Evolutionary conservation across 2,888 invertebrate species (phyloP).

Genomic region (Polydrusus tereticollis): DNA sequence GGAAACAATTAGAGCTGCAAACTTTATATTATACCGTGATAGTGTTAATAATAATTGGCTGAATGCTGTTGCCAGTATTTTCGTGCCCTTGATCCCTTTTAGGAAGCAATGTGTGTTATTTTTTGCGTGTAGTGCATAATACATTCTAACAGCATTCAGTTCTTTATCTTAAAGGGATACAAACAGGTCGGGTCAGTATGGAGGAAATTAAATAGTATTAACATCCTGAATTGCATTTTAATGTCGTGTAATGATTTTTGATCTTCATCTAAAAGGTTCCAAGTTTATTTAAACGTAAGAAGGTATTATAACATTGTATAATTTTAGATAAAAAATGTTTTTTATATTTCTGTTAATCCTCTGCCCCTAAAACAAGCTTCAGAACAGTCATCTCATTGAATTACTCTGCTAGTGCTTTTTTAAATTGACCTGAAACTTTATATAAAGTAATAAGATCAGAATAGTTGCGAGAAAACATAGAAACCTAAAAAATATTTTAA

Average conservation of each 20-base stretch:
- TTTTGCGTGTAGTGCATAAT: conserved; percentile 66
- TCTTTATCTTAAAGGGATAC: conserved; percentile 45
- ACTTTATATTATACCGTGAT: neutral
- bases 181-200: conserved; percentile 7
- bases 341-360: neutral
- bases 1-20: neutral
- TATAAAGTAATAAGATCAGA: too few relatives aligned
- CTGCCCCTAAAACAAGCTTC: too few relatives aligned
- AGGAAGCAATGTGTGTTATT: conserved; percentile 57
- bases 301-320: neutral
- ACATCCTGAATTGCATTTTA: neutral
- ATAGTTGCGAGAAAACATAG: too few relatives aligned
- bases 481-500: too few relatives aligned
- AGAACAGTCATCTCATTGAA: too few relatives aligned
- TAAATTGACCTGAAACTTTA: too few relatives aligned
- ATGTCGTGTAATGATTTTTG: neutral
- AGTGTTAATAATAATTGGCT: neutral
- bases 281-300: neutral
- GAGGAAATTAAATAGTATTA: neutral
- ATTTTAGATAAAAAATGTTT: neutral
- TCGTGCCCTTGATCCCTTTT: conserved; percentile 30
- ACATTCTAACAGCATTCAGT: conserved; percentile 67
- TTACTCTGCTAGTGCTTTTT: too few relatives aligned
- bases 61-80: conserved; percentile 29
- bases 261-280: neutral